A percentile compares a stretch with the other conserved stretches of the same genome.
Conservation (phyloP, 2,888 invertebrate species). For the Tethea ocularis region DNA sequence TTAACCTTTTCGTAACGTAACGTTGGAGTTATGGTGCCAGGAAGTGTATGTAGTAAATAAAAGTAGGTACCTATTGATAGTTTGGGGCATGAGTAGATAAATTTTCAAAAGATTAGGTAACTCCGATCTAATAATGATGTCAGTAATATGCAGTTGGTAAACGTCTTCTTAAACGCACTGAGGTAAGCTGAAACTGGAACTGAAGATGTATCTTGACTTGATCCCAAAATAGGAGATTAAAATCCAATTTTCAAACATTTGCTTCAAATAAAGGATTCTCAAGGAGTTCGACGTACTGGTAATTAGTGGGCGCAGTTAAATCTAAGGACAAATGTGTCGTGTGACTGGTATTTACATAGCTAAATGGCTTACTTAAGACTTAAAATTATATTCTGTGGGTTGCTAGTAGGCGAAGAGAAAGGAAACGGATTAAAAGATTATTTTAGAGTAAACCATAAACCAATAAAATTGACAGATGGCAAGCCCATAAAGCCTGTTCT, state of each 20-base stretch:
- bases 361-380: constrained; percentile 1
- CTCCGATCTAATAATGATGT: not conserved
- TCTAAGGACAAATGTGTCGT: not conserved
- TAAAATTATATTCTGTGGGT: not conserved
- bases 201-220: too few relatives aligned
- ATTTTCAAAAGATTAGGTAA: not conserved
- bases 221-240: too few relatives aligned
- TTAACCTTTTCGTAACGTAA: constrained; percentile 39
- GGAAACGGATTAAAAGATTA: constrained; percentile 2
- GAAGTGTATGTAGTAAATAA: constrained; percentile 23
- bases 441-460: not conserved
- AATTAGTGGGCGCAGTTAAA: not conserved
- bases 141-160: not conserved
- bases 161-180: too few relatives aligned
- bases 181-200: too few relatives aligned
- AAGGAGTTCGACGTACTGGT: not conserved
- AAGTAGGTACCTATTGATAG: constrained; percentile 13
- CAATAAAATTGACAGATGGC: not conserved
- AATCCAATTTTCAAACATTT: not conserved
- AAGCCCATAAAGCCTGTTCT: not conserved
- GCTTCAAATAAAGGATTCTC: not conserved
- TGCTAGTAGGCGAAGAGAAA: not conserved
- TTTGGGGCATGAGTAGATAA: not conserved
- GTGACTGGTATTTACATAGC: not conserved
- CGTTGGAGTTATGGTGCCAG: constrained; percentile 3